Conservation (phyloP, 2,888 invertebrate species). For the Crepidodera aurea region DNA sequence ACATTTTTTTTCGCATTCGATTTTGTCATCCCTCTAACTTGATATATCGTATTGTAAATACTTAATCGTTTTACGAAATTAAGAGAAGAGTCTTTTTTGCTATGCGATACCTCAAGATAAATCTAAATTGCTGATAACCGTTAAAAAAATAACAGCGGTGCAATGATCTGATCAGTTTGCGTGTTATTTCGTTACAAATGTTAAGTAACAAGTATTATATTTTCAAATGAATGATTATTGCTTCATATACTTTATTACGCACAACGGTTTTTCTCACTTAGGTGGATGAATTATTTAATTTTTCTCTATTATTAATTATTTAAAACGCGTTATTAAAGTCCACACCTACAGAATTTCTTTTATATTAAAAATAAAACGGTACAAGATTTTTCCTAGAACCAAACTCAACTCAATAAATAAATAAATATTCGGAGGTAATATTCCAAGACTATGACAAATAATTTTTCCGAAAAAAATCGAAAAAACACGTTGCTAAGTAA, state of each 20-base stretch:
- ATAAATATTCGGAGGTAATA: too few relatives aligned
- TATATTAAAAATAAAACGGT: too few relatives aligned
- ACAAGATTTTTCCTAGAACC: too few relatives aligned
- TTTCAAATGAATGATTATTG: conserved; percentile 6
- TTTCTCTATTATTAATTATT: background rate
- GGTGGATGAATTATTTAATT: background rate
- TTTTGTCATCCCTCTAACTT: too few relatives aligned
- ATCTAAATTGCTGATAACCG: background rate
- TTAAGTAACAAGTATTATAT: conserved; percentile 15
- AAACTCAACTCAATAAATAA: too few relatives aligned
- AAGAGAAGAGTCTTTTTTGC: too few relatives aligned
- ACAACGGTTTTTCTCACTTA: conserved; percentile 4
- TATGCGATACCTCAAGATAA: background rate
- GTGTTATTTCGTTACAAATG: conserved; percentile 14
- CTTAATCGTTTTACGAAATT: too few relatives aligned
- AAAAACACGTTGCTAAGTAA: too few relatives aligned
- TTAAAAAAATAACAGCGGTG: conserved; percentile 13
- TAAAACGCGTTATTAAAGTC: background rate
- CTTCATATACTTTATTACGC: conserved; percentile 3
- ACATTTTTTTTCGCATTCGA: too few relatives aligned
- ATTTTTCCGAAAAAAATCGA: too few relatives aligned
- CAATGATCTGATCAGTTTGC: conserved; percentile 8
- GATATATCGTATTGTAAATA: too few relatives aligned
- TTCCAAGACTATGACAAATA: too few relatives aligned
- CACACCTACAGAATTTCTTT: background rate